A percentile compares a stretch with the other conserved stretches of the same genome.
These are phyloP conservation scores for Heliconius hermathena DNA, from an alignment of 1,140 invertebrate species.

Conservation along the genomic window DNA sequence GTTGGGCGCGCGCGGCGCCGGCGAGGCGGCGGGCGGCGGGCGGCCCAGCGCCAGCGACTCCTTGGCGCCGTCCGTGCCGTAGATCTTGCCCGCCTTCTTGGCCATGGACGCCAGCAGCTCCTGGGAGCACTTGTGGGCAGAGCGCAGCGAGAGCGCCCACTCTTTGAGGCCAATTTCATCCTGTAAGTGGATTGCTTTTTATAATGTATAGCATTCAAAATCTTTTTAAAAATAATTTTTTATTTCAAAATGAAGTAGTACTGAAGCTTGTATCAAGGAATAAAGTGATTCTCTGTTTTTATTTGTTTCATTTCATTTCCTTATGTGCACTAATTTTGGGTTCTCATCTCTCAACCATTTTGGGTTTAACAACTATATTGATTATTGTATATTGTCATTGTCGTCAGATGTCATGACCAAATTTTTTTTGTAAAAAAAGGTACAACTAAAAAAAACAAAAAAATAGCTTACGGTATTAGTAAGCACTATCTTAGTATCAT, in stretches of 20 bases:
- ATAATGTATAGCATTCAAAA: no score
- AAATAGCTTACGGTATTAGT: slow-evolving; percentile 92
- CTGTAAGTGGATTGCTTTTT: slow-evolving; percentile 77
- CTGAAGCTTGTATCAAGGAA: no score
- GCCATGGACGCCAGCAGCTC: slow-evolving; percentile 97
- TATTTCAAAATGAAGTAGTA: no score
- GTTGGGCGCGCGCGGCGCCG: slow-evolving; percentile 63
- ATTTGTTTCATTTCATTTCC: no score
- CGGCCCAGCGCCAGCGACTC: slow-evolving; percentile 48
- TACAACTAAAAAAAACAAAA: slow-evolving; percentile 13
- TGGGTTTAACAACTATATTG: no score
- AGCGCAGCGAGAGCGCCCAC: slow-evolving; percentile 94
- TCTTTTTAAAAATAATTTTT: no score
- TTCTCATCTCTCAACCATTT: no score
- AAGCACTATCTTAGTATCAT: slow-evolving; percentile 94
- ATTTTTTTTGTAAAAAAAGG: not conserved
- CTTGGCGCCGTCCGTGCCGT: slow-evolving; percentile 87
- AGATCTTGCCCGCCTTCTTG: slow-evolving; percentile 98
- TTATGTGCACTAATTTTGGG: no score
- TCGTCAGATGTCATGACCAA: no score
- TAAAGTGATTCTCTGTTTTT: no score
- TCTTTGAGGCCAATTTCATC: slow-evolving; percentile 98
- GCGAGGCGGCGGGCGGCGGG: slow-evolving; percentile 55
- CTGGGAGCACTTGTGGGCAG: slow-evolving; percentile 95
- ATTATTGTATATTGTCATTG: no score